Evolutionary conservation across 1,140 invertebrate species (phyloP).

Genomic region (Drosophila carrolli): DNA sequence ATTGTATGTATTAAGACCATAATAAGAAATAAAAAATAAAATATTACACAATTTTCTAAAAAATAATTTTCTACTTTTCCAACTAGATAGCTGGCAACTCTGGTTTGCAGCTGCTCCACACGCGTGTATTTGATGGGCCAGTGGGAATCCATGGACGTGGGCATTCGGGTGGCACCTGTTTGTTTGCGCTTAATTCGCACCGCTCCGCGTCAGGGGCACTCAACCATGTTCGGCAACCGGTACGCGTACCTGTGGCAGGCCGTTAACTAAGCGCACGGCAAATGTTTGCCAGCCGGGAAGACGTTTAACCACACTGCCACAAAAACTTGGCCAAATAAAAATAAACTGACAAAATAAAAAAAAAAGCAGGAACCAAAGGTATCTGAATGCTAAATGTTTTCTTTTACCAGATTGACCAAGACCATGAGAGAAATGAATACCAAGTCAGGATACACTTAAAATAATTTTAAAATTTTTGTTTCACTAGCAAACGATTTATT

Average conservation of each 20-base stretch:
- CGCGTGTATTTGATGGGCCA: constrained; percentile 75
- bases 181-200: constrained; percentile 60
- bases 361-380: too few relatives aligned
- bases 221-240: constrained; percentile 64
- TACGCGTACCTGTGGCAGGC: constrained; percentile 75
- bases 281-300: constrained; percentile 76
- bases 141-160: constrained; percentile 23
- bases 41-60: too few relatives aligned
- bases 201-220: constrained; percentile 55
- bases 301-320: constrained; percentile 59
- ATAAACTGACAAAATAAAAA: not conserved
- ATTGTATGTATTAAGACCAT: too few relatives aligned
- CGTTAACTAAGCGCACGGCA: constrained; percentile 79
- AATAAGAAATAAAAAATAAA: not conserved
- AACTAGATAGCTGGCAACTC: constrained; percentile 5
- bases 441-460: too few relatives aligned
- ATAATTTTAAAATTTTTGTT: too few relatives aligned
- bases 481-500: too few relatives aligned
- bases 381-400: too few relatives aligned
- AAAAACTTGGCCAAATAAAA: not conserved
- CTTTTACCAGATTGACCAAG: too few relatives aligned
- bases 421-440: too few relatives aligned
- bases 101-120: constrained; percentile 27
- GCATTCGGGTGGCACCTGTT: constrained; percentile 36
- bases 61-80: not conserved